These are phyloP conservation scores for Centropristis striata DNA, from an alignment of 2,113 vertebrate genomes.

Conservation along the genomic window DNA sequence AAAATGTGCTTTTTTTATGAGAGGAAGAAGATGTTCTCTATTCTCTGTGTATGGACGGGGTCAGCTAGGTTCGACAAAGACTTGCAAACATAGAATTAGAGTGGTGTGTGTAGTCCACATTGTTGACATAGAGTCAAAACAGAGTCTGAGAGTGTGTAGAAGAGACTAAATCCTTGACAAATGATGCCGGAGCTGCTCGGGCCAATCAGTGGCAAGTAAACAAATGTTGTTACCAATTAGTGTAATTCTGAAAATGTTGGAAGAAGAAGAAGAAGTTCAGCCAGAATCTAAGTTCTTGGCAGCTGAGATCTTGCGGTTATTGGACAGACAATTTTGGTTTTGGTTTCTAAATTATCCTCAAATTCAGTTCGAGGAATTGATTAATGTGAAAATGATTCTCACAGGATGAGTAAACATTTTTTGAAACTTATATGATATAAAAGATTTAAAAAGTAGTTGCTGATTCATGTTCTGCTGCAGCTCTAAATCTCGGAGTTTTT, in stretches of 20 bases:
- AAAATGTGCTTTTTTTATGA: not conserved
- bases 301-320: not conserved
- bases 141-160: not conserved
- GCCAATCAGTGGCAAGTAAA: not conserved
- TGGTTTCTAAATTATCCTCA: not conserved
- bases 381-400: too few relatives aligned
- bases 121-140: slow-evolving; percentile 36
- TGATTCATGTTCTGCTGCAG: too few relatives aligned
- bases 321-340: not conserved
- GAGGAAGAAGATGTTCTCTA: accelerated
- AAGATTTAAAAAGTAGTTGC: too few relatives aligned
- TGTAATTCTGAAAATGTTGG: not conserved
- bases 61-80: not conserved
- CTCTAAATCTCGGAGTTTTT: not conserved
- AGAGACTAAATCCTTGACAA: not conserved
- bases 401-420: too few relatives aligned
- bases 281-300: too few relatives aligned
- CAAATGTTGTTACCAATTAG: not conserved
- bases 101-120: not conserved
- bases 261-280: not conserved
- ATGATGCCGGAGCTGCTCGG: not conserved
- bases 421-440: too few relatives aligned
- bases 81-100: slow-evolving; percentile 4
- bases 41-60: not conserved
- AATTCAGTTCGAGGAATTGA: too few relatives aligned